Evolutionary conservation across 2,797 vertebrate species (phyloP), one percentile per base, ranked within the genome.

Genomic region (Anas bahamensis): DNA sequence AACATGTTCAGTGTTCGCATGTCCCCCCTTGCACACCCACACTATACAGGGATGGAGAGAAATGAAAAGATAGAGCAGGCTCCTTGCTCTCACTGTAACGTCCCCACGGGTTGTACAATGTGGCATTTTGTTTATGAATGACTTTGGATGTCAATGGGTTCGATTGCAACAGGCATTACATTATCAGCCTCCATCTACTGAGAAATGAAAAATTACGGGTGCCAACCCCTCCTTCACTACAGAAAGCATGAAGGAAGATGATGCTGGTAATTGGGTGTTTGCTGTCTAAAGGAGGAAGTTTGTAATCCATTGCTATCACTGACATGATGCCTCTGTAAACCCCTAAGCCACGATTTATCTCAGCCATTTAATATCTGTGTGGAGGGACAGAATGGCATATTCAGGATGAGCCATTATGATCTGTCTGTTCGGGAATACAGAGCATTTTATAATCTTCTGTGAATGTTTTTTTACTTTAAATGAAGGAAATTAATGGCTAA

Each of bases 261-360:
- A 76, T 92, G 87, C 44, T 87, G 79, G 84, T 95, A 95, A 94
- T 93, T 93, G 93, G 86, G 63, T 94, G 86, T 88, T 96, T 87
- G 88, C 95, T 94, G 75, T 94, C 92, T 94, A 15, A 87, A 90
- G 70, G 65, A 95, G 78, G 83, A 95, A 83, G 92, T 96, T 80
- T 94, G 92, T 72, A 91, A 96, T 93, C 88, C 89, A 68, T 76
- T 91, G 85, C 94, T 85, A 21, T 57, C 5, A 0, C 82, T 96
- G 93, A 91, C 74, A 84, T 6, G 89, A 79, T 77, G 83, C 37
- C 74, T 95, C 92, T 91, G 83, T 50, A 90, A 94, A 79, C 10
- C 90, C 57, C 88, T 60, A 65, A 94, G 87, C 77, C 74, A 74
- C 22, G 0, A 95, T 95, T 96, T 93, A 89, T 95, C 96, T 96